Evolutionary conservation across 2,888 invertebrate genomes (phyloP), one percentile per base, ranked within the genome.

Genomic region (Celastrina argiolus): DNA sequence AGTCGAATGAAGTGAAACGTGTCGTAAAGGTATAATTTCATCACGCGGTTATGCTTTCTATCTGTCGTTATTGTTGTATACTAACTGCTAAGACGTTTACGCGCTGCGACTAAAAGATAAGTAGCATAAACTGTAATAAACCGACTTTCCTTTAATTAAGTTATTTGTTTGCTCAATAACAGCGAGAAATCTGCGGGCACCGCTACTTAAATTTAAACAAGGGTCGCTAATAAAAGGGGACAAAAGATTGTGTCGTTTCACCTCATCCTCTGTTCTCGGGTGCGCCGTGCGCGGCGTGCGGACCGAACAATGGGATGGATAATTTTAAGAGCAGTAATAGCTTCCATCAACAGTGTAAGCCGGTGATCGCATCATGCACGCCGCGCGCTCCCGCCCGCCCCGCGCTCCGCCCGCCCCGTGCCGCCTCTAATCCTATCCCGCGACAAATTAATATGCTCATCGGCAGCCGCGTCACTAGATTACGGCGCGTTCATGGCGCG

Each of bases 381-480:
- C 58, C 61, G 59, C 76, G 71, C 72, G 72, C 74, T 69, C 73
- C 71, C 77, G 73, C 76, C 72, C 73, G 72, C 69, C 69, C 72
- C 74, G 56, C 80, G 73, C 78, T 7, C 7, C 31, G 31, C 31
- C 31, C 31, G 6, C 31, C 6, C 2, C 31, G 31, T n/a, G n/a
- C 42, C 45, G 18, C 18, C 51, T 81, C 82, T 89, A 89, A 90
- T 88, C 88, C 88, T 82, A 84, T 87, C 81, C 83, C 83, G 84
- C 83, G 85, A 88, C 88, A 88, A 88, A 90, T 90, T 89, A 89
- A 88, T 89, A 89, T 88, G 90, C 87, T 88, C 90, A 89, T 91
- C 88, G 89, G 87, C 87, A 85, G 85, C 83, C 84, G 82, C 88
- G 84, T 84, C 87, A 87, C 85, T 87, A 86, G 89, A 88, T 88